A percentile compares a stretch with the other conserved stretches of the same genome.
These are phyloP conservation scores for Cochlearius cochlearius DNA, from an alignment of 2,113 vertebrate species.

Conservation along the genomic window DNA sequence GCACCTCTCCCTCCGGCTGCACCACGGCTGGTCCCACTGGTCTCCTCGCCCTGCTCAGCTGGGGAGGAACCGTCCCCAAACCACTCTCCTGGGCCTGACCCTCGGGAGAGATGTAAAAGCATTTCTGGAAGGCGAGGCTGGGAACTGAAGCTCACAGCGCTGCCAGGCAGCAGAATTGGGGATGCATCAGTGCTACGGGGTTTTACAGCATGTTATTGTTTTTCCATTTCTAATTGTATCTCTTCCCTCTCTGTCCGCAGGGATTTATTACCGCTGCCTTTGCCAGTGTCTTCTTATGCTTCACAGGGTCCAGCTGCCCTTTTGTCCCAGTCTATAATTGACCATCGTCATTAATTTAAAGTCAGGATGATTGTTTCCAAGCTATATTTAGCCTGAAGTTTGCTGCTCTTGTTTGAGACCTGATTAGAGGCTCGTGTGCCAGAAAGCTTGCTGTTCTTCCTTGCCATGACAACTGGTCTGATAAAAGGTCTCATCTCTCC, in stretches of 20 bases:
- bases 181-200: neutral
- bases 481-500: neutral
- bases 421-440: neutral
- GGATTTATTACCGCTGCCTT: conserved; percentile 53
- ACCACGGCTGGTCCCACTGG: neutral
- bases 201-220: conserved; percentile 27
- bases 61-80: neutral
- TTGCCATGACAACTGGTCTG: neutral
- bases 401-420: conserved; percentile 32
- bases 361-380: conserved; percentile 19
- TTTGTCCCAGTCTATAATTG: conserved; percentile 58
- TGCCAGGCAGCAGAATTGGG: neutral
- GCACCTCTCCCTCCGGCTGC: neutral
- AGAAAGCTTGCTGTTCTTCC: neutral
- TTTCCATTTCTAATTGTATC: conserved; percentile 60
- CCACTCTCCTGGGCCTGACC: neutral
- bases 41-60: neutral
- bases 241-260: conserved; percentile 36
- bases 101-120: neutral
- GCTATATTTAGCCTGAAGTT: conserved; percentile 48
- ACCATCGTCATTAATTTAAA: conserved; percentile 49
- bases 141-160: neutral
- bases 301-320: conserved; percentile 61
- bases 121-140: neutral
- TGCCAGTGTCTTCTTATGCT: conserved; percentile 54